phyloP scores from a whole-genome alignment of 2,888 invertebrate species.

The Nemurella pictetii region DNA sequence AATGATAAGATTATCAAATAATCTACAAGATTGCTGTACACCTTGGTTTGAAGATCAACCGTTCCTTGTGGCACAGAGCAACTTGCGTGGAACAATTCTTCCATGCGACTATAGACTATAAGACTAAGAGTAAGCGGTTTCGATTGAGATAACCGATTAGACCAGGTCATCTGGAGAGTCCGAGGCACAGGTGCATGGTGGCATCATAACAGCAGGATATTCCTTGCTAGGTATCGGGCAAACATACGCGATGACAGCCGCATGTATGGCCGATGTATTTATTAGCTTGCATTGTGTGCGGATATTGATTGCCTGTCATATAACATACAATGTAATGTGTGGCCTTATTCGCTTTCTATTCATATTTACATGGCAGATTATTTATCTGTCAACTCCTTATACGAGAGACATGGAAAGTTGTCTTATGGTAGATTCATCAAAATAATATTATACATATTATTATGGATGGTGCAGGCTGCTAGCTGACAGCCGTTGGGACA shows the following conservation, averaged over 20 bases:
- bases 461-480: neutral
- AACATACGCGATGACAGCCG: neutral
- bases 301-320: slow-evolving; percentile 31
- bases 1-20: too few relatives aligned
- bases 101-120: too few relatives aligned
- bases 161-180: neutral
- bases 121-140: neutral
- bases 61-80: too few relatives aligned
- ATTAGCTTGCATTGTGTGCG: slow-evolving; percentile 33
- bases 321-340: slow-evolving; percentile 7
- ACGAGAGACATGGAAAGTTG: neutral
- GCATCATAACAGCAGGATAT: neutral
- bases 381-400: slow-evolving; percentile 30
- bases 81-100: too few relatives aligned
- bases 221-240: neutral
- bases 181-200: neutral
- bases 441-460: neutral
- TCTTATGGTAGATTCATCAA: neutral
- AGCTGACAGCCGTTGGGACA: neutral
- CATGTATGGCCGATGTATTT: slow-evolving; percentile 28
- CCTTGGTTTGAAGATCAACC: too few relatives aligned
- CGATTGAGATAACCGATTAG: neutral
- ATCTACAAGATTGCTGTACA: too few relatives aligned
- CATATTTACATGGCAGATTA: slow-evolving; percentile 35
- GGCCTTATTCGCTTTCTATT: slow-evolving; percentile 31